Percentiles rank a stretch among this genome's conserved stretches.
Evolutionary conservation across 2,888 invertebrate genomes (phyloP).

Genomic region (Atrina japonica): DNA sequence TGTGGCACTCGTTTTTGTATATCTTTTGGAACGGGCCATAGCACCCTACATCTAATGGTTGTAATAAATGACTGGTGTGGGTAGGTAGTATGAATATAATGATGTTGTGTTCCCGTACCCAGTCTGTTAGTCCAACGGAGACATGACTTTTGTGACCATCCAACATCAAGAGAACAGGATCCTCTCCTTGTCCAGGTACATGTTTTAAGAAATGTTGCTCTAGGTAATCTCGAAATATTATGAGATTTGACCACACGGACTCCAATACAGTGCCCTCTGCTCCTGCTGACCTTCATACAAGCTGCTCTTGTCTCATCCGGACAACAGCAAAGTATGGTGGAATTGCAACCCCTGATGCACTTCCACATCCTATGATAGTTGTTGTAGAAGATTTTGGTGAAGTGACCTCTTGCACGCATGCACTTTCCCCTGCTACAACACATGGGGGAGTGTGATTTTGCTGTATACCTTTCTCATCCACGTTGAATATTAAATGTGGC

Average conservation of each 20-base stretch:
- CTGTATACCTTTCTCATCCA: slow-evolving; percentile 22
- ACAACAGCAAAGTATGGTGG: slow-evolving; percentile 19
- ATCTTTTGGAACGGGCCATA: slow-evolving; percentile 12
- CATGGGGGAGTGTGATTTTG: slow-evolving; percentile 19
- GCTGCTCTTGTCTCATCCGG: slow-evolving; percentile 13
- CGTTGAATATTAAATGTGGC: slow-evolving; percentile 22
- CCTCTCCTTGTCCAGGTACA: slow-evolving; percentile 26
- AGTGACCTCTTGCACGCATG: slow-evolving; percentile 13
- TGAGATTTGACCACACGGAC: slow-evolving; percentile 26
- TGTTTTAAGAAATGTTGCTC: slow-evolving; percentile 42
- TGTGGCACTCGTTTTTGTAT: slow-evolving; percentile 18
- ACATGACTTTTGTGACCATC: slow-evolving; percentile 15
- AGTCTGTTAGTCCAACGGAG: slow-evolving; percentile 17
- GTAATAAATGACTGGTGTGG: slow-evolving; percentile 26
- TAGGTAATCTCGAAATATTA: slow-evolving; percentile 36
- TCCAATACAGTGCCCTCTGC: slow-evolving; percentile 11
- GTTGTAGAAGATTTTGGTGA: neutral
- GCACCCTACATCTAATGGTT: slow-evolving; percentile 20
- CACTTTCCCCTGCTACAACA: slow-evolving; percentile 8
- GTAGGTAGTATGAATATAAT: slow-evolving; percentile 21
- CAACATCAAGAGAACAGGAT: slow-evolving; percentile 11
- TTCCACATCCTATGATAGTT: slow-evolving; percentile 27
- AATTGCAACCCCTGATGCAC: slow-evolving; percentile 16
- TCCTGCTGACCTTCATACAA: slow-evolving; percentile 17
- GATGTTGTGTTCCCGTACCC: slow-evolving; percentile 9